Evolutionary conservation across 2,113 vertebrate species (phyloP).

Genomic region (Colius striatus): DNA sequence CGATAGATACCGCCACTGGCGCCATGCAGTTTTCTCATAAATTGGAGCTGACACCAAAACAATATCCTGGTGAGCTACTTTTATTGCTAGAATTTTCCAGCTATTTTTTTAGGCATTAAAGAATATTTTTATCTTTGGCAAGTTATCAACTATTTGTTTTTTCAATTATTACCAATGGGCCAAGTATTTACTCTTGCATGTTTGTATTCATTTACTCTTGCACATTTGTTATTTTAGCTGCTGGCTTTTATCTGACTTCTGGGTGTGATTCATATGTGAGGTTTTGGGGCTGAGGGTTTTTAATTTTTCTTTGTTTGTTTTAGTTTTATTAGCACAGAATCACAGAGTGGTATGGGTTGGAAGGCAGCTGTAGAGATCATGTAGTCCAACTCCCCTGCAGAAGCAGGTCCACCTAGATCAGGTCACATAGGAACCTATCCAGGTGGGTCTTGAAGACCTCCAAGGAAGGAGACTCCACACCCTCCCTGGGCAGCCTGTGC

Average conservation of each 20-base stretch:
- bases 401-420: too few relatives aligned
- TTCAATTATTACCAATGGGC: not conserved
- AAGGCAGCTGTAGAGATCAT: too few relatives aligned
- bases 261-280: not conserved
- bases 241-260: not conserved
- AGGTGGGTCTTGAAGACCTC: too few relatives aligned
- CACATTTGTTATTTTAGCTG: not conserved
- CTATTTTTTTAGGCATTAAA: not conserved
- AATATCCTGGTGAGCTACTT: slow-evolving; percentile 90
- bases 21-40: slow-evolving; percentile 97
- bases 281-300: not conserved
- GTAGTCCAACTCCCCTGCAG: too few relatives aligned
- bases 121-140: not conserved
- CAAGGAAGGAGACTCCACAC: too few relatives aligned
- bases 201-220: not conserved
- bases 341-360: too few relatives aligned
- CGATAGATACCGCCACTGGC: slow-evolving; percentile 92
- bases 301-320: not conserved
- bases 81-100: not conserved
- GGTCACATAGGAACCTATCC: too few relatives aligned
- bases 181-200: not conserved
- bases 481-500: too few relatives aligned
- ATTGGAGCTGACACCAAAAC: slow-evolving; percentile 96
- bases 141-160: not conserved
- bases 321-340: not conserved